Conservation (phyloP, 2,888 invertebrate genomes). For the Mayetiola destructor region DNA sequence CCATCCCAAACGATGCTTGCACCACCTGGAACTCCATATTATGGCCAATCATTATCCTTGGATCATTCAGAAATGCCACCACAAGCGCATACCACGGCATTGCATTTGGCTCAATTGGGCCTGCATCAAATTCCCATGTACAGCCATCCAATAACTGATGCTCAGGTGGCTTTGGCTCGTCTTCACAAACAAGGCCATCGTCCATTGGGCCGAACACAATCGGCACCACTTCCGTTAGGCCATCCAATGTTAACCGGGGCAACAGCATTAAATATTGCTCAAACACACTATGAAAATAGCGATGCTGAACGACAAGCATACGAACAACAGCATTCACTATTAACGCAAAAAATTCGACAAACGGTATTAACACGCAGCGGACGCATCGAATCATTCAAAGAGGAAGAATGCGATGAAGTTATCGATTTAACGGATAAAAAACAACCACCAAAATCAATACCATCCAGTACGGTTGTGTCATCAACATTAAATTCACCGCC, state of each 20-base stretch:
- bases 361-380: constrained; percentile 71
- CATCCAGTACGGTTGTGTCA: constrained; percentile 36
- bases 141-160: constrained; percentile 44
- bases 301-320: constrained; percentile 41
- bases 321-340: constrained; percentile 45
- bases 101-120: constrained; percentile 17
- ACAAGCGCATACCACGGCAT: constrained; percentile 17
- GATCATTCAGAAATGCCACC: constrained; percentile 22
- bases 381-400: constrained; percentile 42
- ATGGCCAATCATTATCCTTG: constrained; percentile 28
- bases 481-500: constrained; percentile 34
- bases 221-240: constrained; percentile 78
- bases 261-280: constrained; percentile 33
- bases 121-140: constrained; percentile 26
- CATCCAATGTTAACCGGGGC: constrained; percentile 61
- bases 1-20: constrained; percentile 21
- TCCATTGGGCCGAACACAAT: constrained; percentile 84
- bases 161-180: constrained; percentile 50
- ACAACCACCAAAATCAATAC: constrained; percentile 35
- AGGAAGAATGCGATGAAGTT: constrained; percentile 45
- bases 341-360: constrained; percentile 74
- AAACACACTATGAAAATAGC: constrained; percentile 35
- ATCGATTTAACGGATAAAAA: constrained; percentile 65
- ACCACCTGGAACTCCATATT: constrained; percentile 27
- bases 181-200: constrained; percentile 58